Evolutionary conservation across 2,113 vertebrate species (phyloP).

Genomic region (Cyprinodon tularosa): DNA sequence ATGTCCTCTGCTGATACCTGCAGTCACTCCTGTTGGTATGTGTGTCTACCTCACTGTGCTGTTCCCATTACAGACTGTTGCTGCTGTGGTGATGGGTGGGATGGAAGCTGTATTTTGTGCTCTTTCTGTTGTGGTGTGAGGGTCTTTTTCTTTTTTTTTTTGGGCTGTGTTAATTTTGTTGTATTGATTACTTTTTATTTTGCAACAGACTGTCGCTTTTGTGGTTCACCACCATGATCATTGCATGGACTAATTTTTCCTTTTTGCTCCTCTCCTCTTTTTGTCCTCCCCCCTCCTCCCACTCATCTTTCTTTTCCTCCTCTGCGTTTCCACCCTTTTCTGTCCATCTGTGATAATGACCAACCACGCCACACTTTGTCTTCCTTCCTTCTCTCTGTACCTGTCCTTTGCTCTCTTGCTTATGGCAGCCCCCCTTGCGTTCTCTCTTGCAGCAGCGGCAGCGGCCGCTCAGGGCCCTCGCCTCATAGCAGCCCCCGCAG

Average conservation of each 20-base stretch:
- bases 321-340: conserved; percentile 59
- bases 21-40: conserved; percentile 49
- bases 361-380: conserved; percentile 56
- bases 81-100: conserved; percentile 70
- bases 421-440: conserved; percentile 86
- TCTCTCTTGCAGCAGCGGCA: conserved; percentile 87
- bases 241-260: conserved; percentile 86
- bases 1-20: conserved; percentile 1
- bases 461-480: conserved; percentile 82
- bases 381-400: conserved; percentile 57
- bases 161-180: conserved; percentile 49
- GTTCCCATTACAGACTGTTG: conserved; percentile 59
- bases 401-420: conserved; percentile 75
- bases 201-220: conserved; percentile 71
- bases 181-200: conserved; percentile 48
- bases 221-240: conserved; percentile 81
- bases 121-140: conserved; percentile 61
- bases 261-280: conserved; percentile 66
- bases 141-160: conserved; percentile 20
- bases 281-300: conserved; percentile 28
- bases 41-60: conserved; percentile 45
- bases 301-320: conserved; percentile 42
- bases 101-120: conserved; percentile 56
- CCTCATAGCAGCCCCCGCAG: conserved; percentile 77
- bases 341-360: conserved; percentile 69